Evolutionary conservation across 2,888 invertebrate genomes (phyloP).

Genomic region (Apotomis capreana): DNA sequence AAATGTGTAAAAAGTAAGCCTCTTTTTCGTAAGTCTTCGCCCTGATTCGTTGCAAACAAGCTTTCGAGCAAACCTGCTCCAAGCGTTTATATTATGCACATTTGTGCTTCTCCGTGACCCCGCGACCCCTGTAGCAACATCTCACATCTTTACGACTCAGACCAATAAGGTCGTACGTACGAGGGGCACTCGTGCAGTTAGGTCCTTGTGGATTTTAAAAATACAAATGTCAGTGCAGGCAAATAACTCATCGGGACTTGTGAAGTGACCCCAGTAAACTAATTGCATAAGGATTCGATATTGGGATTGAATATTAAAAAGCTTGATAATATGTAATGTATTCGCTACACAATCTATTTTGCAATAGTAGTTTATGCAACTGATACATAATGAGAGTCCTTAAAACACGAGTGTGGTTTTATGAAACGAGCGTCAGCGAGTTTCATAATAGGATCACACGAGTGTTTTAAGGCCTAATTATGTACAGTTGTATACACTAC

Average conservation of each 20-base stretch:
- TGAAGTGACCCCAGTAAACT: conserved; percentile 20
- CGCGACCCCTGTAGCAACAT: conserved; percentile 30
- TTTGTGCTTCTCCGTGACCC: conserved; percentile 19
- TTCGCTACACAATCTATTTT: too few relatives aligned
- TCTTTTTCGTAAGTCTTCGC: too few relatives aligned
- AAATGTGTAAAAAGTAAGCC: too few relatives aligned
- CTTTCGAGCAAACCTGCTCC: conserved; percentile 3
- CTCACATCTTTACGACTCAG: background rate
- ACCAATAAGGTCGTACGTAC: background rate
- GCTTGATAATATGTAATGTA: too few relatives aligned
- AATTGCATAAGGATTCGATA: conserved; percentile 1
- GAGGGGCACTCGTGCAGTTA: background rate
- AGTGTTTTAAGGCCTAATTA: too few relatives aligned
- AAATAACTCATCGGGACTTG: conserved; percentile 14
- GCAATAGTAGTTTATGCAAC: too few relatives aligned
- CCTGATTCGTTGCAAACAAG: background rate
- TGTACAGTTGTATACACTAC: too few relatives aligned
- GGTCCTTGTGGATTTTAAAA: background rate
- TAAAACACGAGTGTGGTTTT: too few relatives aligned
- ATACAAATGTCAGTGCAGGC: conserved; percentile 18
- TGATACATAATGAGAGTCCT: too few relatives aligned
- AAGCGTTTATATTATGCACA: conserved; percentile 12
- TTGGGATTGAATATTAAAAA: too few relatives aligned
- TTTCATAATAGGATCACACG: too few relatives aligned
- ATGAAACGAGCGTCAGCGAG: too few relatives aligned